Percentiles rank a stretch among this genome's conserved stretches.
Conservation (phyloP, 2,888 invertebrate genomes). For the Agrochola lychnidis region DNA sequence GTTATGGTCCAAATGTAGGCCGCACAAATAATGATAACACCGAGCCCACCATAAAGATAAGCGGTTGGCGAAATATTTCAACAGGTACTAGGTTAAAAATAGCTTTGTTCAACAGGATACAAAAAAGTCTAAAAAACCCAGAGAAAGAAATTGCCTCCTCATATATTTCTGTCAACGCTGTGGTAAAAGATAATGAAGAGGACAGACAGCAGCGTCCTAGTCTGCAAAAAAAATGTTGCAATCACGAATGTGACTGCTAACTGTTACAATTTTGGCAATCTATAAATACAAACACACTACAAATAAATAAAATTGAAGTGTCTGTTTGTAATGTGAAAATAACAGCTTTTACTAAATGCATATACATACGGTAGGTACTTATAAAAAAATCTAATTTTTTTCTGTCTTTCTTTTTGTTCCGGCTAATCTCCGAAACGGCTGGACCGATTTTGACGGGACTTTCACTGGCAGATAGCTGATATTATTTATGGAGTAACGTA, state of each 20-base stretch:
- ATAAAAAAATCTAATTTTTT: too few species aligned
- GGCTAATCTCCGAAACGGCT: too few species aligned
- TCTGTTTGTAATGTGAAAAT: too few species aligned
- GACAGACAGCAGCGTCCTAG: not conserved
- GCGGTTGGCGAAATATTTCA: slow-evolving; percentile 62
- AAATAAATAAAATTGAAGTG: too few species aligned
- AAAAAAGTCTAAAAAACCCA: slow-evolving; percentile 20
- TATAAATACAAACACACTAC: too few species aligned
- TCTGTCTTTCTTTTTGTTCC: too few species aligned
- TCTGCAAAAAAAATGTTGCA: not conserved
- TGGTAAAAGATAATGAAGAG: not conserved
- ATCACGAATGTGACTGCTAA: not conserved
- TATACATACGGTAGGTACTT: too few species aligned
- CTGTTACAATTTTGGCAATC: slow-evolving; percentile 3
- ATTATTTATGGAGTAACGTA: too few species aligned
- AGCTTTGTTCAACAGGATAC: slow-evolving; percentile 11
- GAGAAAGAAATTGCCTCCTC: slow-evolving; percentile 4
- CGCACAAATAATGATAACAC: slow-evolving; percentile 71
- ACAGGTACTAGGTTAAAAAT: slow-evolving; percentile 52
- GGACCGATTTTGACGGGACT: too few species aligned
- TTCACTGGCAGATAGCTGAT: too few species aligned
- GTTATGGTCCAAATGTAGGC: slow-evolving; percentile 70
- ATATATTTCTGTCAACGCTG: slow-evolving; percentile 16
- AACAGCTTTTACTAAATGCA: too few species aligned
- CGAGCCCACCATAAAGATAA: slow-evolving; percentile 66